phyloP scores from a whole-genome alignment of 53 echinoderm and acorn worm species.

The Echinarachnius parma region DNA sequence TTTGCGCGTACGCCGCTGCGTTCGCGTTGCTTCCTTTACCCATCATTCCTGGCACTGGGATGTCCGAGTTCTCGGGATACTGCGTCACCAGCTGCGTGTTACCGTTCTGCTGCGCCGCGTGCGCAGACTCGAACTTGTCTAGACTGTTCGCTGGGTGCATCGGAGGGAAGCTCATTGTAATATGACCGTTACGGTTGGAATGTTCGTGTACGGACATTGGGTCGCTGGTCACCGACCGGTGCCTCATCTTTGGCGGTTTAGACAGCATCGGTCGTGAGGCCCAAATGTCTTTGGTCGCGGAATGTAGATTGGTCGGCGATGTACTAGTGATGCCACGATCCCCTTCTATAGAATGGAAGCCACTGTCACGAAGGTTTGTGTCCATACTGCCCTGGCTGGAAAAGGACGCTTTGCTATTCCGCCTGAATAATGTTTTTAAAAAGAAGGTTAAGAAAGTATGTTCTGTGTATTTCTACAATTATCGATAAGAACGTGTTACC shows the following conservation, averaged over 20 bases:
- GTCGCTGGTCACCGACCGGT: slow-evolving; percentile 13
- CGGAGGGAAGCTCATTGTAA: slow-evolving; percentile 19
- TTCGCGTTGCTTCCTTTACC: slow-evolving; percentile 34
- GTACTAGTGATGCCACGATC: slow-evolving; percentile 20
- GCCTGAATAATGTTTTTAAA: slow-evolving; percentile 25
- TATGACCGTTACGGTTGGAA: neutral
- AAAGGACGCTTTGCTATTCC: slow-evolving; percentile 37
- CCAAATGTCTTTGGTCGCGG: slow-evolving; percentile 8
- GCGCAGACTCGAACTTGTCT: too few species aligned
- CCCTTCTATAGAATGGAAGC: slow-evolving; percentile 43
- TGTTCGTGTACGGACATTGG: neutral
- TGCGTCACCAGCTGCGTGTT: slow-evolving; percentile 32
- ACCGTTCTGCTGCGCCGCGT: neutral
- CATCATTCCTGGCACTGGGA: slow-evolving; percentile 43
- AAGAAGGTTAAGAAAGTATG: too few species aligned
- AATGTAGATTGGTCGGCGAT: slow-evolving; percentile 1
- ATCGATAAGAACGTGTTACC: too few species aligned
- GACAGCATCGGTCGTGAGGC: slow-evolving; percentile 1
- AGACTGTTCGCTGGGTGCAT: slow-evolving; percentile 3
- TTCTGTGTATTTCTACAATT: too few species aligned
- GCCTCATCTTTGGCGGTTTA: slow-evolving; percentile 13
- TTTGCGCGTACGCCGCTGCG: neutral
- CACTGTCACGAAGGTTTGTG: slow-evolving; percentile 41
- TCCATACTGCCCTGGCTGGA: slow-evolving; percentile 36
- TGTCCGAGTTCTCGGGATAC: slow-evolving; percentile 35